Base-by-base conservation (phyloP, 2,888 invertebrate species). In the Synanthedon formicaeformis region DNA sequence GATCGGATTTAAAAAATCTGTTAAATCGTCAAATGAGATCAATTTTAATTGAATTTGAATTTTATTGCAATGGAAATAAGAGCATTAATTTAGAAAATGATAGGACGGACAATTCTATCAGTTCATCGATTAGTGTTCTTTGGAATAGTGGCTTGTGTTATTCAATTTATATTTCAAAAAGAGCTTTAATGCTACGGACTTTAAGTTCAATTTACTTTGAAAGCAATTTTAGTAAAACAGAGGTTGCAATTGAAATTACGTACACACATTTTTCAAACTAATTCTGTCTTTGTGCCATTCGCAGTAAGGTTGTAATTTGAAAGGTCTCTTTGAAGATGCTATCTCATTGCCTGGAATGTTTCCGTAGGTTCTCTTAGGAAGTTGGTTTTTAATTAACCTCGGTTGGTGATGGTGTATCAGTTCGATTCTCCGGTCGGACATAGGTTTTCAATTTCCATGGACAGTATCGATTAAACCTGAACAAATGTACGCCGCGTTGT, bases 341-440 rank as follows among this genome's bases (percentile, higher is more conserved):
- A 56, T 55, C 55, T 50, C 40, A 34, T 54, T 40, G 41, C 13
- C 34, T n/a, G 27, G 50, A 50, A 50, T 45, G 53, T 52, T 51
- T 45, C 40, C 48, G 51, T 41, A 52, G 41, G 52, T 53, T 48
- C 50, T 50, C 50, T 53, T 55, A 55, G 55, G 52, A 48, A 51
- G 54, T 50, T 41, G 52, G 53, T 57, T 59, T 66, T 63, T 66
- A 66, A 64, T 66, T 66, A 66, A 60, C 61, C 56, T 48, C 41
- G 50, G 52, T 53, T 34, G 27, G 53, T 56, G 62, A 62, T 63
- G 59, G 58, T 53, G 55, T 64, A 63, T 65, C 61, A 55, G 61
- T 61, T 62, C 65, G 63, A 63, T 62, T 58, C 60, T 57, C 56
- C 55, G 51, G 55, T 58, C 52, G 57, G 57, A 57, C 58, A 57